Evolutionary conservation across 2,888 invertebrate genomes (phyloP), one percentile per base, ranked within the genome.

Genomic region (Globia sparganii): DNA sequence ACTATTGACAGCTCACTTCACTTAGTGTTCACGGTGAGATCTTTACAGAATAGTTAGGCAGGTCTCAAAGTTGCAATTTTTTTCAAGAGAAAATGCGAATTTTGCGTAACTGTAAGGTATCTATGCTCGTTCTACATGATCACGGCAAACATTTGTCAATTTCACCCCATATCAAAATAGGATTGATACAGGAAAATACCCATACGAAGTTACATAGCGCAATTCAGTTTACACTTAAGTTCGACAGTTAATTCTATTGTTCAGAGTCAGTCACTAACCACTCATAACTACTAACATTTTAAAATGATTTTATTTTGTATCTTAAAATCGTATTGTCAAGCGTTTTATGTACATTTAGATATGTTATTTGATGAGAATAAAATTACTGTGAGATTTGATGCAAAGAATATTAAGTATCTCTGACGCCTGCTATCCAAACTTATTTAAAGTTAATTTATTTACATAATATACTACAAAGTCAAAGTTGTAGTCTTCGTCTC

Each of bases 261-360:
- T 85, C 83, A 84, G 86, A 85, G 87, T 86, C 85, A 84, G 87
- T 86, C 88, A 88, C 87, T 87, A 82, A 87, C 85, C 89, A 88
- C 86, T 86, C 83, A 83, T 77, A 82, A 82, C 84, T 86, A 89
- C 86, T 88, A 88, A 91, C 85, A 90, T 86, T 87, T 89, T 91
- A 91, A 87, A 91, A 90, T 88, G 90, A 89, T 86, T 89, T 91
- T 89, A 89, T 88, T 86, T 90, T 91, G 91, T 94, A 94, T 92
- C 92, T 94, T 95, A 94, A 93, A 92, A 91, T 93, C 88, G 96
- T 96, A 96, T 96, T 96, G 96, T 96, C 96, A 96, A 96, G 96
- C 96, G 92, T 95, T 95, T 94, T 95, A 95, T 96, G 82, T 96
- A 96, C 95, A 95, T 91, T 93, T 93, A 95, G 96, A 96, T 96